These are phyloP conservation scores for Glyphotaelius pellucidus DNA, from an alignment of 2,888 invertebrate species.

Conservation along the genomic window DNA sequence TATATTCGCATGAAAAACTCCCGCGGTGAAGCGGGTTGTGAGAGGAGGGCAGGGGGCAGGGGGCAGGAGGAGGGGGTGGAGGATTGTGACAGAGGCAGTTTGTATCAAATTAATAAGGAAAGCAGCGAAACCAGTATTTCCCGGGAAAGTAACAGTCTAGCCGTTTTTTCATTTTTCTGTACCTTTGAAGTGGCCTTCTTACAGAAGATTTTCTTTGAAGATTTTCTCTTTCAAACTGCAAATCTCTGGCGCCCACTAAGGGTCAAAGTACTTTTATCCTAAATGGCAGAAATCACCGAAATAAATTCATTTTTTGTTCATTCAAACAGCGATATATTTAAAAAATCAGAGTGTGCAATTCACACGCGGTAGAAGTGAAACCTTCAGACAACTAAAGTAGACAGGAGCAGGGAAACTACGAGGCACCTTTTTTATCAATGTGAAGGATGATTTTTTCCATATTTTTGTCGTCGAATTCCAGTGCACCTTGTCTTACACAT, in stretches of 20 bases:
- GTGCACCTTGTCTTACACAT: too few relatives aligned
- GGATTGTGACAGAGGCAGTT: not conserved
- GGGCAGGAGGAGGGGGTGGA: not conserved
- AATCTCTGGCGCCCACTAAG: not conserved
- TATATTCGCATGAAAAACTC: not conserved
- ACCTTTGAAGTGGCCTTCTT: not conserved
- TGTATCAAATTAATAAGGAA: not conserved
- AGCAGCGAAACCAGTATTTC: not conserved
- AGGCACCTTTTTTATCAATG: too few relatives aligned
- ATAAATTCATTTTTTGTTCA: not conserved
- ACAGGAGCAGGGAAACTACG: too few relatives aligned
- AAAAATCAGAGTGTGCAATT: too few relatives aligned
- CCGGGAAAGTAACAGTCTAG: not conserved
- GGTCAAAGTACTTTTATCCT: not conserved
- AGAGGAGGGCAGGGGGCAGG: too few relatives aligned
- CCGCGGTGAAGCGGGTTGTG: not conserved
- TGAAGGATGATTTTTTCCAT: too few relatives aligned
- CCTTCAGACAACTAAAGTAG: too few relatives aligned
- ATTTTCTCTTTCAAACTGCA: not conserved
- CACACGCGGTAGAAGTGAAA: too few relatives aligned
- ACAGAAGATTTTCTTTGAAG: not conserved
- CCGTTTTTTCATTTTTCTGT: not conserved
- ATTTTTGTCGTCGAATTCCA: too few relatives aligned
- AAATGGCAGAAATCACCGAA: not conserved
- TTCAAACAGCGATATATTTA: too few relatives aligned